phyloP scores from a whole-genome alignment of 2,797 vertebrate genomes.

The Thalassophryne amazonica region DNA sequence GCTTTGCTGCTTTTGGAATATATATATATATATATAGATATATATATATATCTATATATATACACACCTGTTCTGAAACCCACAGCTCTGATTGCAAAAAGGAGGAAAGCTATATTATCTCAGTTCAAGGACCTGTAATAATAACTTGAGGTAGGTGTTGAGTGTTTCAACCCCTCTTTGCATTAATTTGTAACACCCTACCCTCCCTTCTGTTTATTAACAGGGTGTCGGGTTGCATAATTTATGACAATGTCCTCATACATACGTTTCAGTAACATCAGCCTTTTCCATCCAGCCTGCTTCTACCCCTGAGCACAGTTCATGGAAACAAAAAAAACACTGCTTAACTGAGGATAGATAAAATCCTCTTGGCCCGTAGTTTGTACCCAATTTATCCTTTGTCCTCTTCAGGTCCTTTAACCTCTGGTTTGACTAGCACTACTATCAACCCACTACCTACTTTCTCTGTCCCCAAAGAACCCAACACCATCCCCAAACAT shows the following conservation, averaged over 20 bases:
- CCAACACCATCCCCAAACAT: constrained; percentile 60
- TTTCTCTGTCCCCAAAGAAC: constrained; percentile 41
- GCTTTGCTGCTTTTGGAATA: constrained; percentile 71
- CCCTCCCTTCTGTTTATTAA: constrained; percentile 59
- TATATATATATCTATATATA: no score
- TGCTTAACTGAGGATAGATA: constrained; percentile 83
- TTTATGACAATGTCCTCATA: constrained; percentile 58
- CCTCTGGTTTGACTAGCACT: constrained; percentile 29
- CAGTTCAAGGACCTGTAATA: constrained; percentile 80
- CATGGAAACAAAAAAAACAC: constrained; percentile 77
- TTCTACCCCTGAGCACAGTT: constrained; percentile 55
- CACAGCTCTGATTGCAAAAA: constrained; percentile 74
- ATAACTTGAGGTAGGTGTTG: constrained; percentile 87
- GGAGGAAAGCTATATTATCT: constrained; percentile 69
- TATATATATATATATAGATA: constrained; percentile 77
- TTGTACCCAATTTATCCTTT: constrained; percentile 42
- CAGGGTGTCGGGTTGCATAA: constrained; percentile 51
- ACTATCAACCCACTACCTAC: constrained; percentile 44
- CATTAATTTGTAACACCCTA: constrained; percentile 69
- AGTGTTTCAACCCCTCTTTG: constrained; percentile 74
- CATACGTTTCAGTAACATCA: constrained; percentile 62
- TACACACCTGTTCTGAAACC: constrained; percentile 65
- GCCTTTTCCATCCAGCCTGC: constrained; percentile 22
- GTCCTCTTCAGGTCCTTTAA: constrained; percentile 40
- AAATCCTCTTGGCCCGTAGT: constrained; percentile 57